A percentile compares a stretch with the other conserved stretches of the same genome.
Conservation (phyloP, 1,140 invertebrate species). For the Archivesica marissinica region DNA sequence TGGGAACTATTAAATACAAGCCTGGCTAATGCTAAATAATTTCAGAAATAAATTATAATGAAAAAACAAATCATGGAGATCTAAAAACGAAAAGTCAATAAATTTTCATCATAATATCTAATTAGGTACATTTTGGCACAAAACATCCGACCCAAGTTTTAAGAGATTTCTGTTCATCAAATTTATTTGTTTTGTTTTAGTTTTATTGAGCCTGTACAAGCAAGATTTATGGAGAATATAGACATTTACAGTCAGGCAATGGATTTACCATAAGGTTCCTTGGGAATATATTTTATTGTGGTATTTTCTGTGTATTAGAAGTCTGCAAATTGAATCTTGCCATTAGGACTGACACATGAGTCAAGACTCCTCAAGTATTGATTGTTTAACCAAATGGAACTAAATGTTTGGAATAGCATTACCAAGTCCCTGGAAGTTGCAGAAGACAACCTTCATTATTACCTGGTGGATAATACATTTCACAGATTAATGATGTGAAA, state of each 20-base stretch:
- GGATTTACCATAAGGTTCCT: neutral
- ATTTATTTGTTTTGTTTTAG: too few relatives aligned
- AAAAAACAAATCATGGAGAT: too few relatives aligned
- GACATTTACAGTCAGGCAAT: neutral
- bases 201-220: too few relatives aligned
- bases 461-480: conserved; percentile 48
- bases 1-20: too few relatives aligned
- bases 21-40: too few relatives aligned
- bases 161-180: too few relatives aligned
- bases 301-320: conserved; percentile 10
- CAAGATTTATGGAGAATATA: neutral
- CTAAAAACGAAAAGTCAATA: too few relatives aligned
- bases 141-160: too few relatives aligned
- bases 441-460: neutral
- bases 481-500: conserved; percentile 22
- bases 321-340: conserved; percentile 4
- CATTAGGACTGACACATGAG: conserved; percentile 19
- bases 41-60: too few relatives aligned
- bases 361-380: neutral
- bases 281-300: conserved; percentile 20
- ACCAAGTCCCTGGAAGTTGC: neutral
- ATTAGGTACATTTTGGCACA: too few relatives aligned
- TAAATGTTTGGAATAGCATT: conserved; percentile 26
- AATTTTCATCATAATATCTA: too few relatives aligned
- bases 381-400: conserved; percentile 46